A percentile compares a stretch with the other conserved stretches of the same genome.
These are phyloP conservation scores for Steinernema khuongi DNA, from an alignment of 1,140 invertebrate species.

Conservation along the genomic window DNA sequence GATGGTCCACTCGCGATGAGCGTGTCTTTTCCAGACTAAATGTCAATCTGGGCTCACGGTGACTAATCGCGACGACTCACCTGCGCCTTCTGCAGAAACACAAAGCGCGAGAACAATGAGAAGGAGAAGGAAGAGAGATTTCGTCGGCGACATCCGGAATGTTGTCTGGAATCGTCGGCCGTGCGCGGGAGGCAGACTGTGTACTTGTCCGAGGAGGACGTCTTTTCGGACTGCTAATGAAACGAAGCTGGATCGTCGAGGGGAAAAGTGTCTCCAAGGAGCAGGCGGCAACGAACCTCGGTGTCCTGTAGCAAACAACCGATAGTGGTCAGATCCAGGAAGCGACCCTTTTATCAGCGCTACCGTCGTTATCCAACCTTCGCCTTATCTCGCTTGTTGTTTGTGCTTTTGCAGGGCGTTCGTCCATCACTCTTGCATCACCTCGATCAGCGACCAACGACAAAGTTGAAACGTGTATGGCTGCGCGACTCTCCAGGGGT, in stretches of 20 bases:
- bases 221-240: not conserved
- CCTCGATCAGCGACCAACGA: not conserved
- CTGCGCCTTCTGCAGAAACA: not conserved
- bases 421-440: not conserved
- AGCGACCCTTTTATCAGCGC: not conserved
- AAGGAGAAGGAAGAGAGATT: not conserved
- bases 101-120: not conserved
- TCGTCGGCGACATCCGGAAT: not conserved
- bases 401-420: not conserved
- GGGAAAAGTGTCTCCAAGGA: not conserved
- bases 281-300: not conserved
- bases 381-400: constrained; percentile 2
- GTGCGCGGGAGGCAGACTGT: not conserved
- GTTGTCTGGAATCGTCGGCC: not conserved
- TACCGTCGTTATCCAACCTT: constrained; percentile 1
- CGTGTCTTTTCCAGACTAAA: not conserved
- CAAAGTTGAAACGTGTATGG: not conserved
- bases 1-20: not conserved
- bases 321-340: constrained; percentile 1
- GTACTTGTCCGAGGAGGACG: not conserved
- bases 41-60: not conserved
- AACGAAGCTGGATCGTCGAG: not conserved
- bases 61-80: not conserved
- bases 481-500: not conserved
- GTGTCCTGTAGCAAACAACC: not conserved